Conservation (phyloP, 2,888 invertebrate species). For the Sepiola atlantica region DNA sequence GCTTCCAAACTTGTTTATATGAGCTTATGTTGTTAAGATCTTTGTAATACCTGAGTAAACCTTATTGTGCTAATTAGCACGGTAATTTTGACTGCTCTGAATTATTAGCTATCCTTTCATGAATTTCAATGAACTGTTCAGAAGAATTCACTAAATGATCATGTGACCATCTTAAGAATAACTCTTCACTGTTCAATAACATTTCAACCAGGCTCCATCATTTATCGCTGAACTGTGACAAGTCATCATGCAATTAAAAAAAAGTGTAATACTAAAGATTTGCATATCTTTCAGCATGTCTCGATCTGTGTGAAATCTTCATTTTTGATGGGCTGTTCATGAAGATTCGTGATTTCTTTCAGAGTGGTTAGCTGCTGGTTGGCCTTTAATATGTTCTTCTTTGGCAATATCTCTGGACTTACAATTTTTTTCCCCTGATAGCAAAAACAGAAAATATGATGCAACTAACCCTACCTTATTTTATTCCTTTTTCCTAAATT, state of each 20-base stretch:
- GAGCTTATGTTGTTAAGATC: not conserved
- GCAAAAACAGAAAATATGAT: not conserved
- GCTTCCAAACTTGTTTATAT: not conserved
- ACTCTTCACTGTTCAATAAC: not conserved
- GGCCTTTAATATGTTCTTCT: constrained; percentile 19
- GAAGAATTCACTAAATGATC: constrained; percentile 9
- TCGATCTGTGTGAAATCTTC: constrained; percentile 1
- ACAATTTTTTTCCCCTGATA: not conserved
- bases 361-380: constrained; percentile 20
- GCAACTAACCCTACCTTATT: constrained; percentile 22
- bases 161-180: not conserved
- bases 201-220: not conserved
- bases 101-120: not conserved
- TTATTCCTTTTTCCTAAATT: not conserved
- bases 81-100: constrained; percentile 18
- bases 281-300: not conserved
- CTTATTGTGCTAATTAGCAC: constrained; percentile 15
- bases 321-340: not conserved
- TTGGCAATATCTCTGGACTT: constrained; percentile 32
- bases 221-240: not conserved
- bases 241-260: not conserved
- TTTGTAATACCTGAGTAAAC: not conserved
- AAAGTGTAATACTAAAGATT: not conserved
- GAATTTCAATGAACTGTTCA: constrained; percentile 22
- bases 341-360: constrained; percentile 20